Base-by-base conservation (phyloP, 2,113 vertebrate genomes). In the Chionodraco myersi region DNA sequence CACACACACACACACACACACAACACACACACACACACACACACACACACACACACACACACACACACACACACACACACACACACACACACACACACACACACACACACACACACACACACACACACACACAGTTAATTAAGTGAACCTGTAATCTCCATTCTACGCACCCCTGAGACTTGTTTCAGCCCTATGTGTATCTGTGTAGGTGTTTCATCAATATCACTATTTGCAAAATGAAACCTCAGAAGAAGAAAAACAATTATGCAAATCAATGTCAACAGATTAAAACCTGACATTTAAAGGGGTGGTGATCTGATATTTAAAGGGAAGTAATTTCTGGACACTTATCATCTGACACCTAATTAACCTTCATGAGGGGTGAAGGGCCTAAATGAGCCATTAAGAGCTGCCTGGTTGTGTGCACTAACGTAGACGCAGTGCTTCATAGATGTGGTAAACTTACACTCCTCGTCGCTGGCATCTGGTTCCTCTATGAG, bases 401-500 rank as follows among this genome's bases (percentile, higher is more conserved):
- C 75, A 59, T 78, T 61, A 44, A 71, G 59, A 66, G 45, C 18
- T 49, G 53, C 26, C 36, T 60, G 57, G 36, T 41, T 61, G 52
- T 54, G 76, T 76, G 0, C 3, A 15, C 47, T 13, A 61, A 12
- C 3, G 41, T 30, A n/a, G 53, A 56, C 36, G 13, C 47, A 18
- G 49, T 14, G 51, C 62, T 48, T 68, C 49, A 69, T 36, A 15
- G 45, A 78, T 57, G 68, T 3, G 7, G 26, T 65, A 5, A 72
- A 97, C 97, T 98, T 94, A 99, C 98, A 89, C 34, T 99, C 98
- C 79, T 99, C 98, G 0, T 99, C 98, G 48, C 89, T 96, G 6
- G 93, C 89, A 0, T 99, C 98, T 2, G 97, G 92, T 84, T 99
- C 98, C 82, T 99, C 98, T 0, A 99, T 96, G 85, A 99, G 89